Conservation (phyloP, 2,888 invertebrate species). For the Morpho deidamia region DNA sequence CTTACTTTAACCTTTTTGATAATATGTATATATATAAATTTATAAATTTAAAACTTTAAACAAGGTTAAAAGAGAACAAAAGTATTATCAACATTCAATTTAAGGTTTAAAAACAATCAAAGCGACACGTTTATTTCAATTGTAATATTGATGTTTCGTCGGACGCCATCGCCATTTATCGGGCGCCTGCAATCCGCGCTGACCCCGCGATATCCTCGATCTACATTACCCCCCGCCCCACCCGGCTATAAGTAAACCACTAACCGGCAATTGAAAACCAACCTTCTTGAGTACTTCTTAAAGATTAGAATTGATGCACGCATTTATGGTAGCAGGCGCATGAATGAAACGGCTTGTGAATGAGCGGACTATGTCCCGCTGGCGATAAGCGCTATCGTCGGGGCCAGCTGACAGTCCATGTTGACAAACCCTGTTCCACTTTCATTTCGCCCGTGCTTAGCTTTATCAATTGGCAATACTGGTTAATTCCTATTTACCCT, state of each 20-base stretch:
- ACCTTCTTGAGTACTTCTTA: constrained; percentile 44
- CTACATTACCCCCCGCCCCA: constrained; percentile 56
- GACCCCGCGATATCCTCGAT: constrained; percentile 77
- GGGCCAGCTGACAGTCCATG: constrained; percentile 73
- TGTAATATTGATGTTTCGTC: constrained; percentile 11
- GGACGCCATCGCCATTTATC: constrained; percentile 24
- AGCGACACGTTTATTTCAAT: constrained; percentile 4
- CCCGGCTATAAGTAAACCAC: constrained; percentile 16
- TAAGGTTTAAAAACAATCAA: too few relatives aligned
- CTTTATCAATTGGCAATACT: constrained; percentile 50
- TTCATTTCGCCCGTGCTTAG: constrained; percentile 56
- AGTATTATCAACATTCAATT: too few relatives aligned
- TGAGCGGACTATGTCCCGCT: constrained; percentile 75
- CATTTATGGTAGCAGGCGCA: constrained; percentile 49
- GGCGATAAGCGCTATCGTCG: constrained; percentile 73
- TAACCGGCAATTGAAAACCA: constrained; percentile 36
- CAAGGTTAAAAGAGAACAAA: too few relatives aligned
- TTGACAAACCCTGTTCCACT: constrained; percentile 77
- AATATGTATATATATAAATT: too few relatives aligned
- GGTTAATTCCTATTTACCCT: constrained; percentile 7
- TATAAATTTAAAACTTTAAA: too few relatives aligned
- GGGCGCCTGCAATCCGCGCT: constrained; percentile 75
- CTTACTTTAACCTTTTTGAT: too few relatives aligned
- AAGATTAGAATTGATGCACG: constrained; percentile 41
- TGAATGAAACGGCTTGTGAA: constrained; percentile 76